Conservation (phyloP, 1,140 invertebrate genomes). For the Drosophila watanabei region DNA sequence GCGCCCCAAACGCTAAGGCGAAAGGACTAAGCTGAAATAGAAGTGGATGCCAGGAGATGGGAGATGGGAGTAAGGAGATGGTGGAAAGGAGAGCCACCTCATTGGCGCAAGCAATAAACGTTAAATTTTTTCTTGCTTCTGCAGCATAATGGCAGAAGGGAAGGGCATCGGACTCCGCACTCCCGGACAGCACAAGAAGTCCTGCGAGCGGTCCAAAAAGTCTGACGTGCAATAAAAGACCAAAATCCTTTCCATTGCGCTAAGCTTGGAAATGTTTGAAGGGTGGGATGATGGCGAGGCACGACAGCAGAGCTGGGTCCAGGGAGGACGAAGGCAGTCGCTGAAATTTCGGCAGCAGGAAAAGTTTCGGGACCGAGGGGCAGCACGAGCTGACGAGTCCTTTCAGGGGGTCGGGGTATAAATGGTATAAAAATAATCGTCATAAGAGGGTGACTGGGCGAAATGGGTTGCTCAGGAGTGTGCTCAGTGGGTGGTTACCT, state of each 20-base stretch:
- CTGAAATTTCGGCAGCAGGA: conserved; percentile 61
- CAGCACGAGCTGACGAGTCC: conserved; percentile 3
- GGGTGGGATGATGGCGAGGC: conserved; percentile 12
- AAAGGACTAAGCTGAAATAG: conserved; percentile 63
- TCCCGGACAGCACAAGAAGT: conserved; percentile 49
- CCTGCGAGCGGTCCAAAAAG: conserved; percentile 69
- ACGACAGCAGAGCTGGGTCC: background rate
- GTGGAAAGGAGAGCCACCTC: conserved; percentile 64
- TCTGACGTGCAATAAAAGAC: conserved; percentile 84
- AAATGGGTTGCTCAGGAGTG: conserved; percentile 33
- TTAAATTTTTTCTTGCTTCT: conserved; percentile 81
- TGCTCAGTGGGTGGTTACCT: conserved; percentile 8
- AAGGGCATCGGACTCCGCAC: conserved; percentile 28
- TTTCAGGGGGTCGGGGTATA: conserved; percentile 6
- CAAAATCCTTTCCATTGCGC: conserved; percentile 83
- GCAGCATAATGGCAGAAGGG: conserved; percentile 68
- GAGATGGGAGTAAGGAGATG: conserved; percentile 10
- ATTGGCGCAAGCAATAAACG: conserved; percentile 84
- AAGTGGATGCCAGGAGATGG: conserved; percentile 22
- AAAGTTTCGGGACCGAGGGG: conserved; percentile 48
- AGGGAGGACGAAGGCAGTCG: conserved; percentile 45
- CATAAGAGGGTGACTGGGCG: conserved; percentile 61
- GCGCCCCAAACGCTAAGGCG: conserved; percentile 72
- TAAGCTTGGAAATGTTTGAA: conserved; percentile 68
- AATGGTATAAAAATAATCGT: conserved; percentile 78